A percentile compares a stretch with the other conserved stretches of the same genome.
phyloP scores from a whole-genome alignment of 2,113 vertebrate genomes.

The Pholis gunnellus region DNA sequence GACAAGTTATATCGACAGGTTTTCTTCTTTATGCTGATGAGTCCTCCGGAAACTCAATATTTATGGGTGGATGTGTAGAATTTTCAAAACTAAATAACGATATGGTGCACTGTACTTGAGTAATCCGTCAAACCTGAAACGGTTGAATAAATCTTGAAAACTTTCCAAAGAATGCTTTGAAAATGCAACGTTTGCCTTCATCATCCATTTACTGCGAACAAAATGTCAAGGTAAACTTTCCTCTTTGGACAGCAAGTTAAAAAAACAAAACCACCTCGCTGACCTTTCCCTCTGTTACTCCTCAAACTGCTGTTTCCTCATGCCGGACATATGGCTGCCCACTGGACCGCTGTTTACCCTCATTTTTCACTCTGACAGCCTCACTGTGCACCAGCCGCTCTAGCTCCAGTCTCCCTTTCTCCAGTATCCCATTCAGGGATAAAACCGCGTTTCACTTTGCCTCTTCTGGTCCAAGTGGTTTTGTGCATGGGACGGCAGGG shows the following conservation, averaged over 20 bases:
- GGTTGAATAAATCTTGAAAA: conserved; percentile 52
- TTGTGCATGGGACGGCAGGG: conserved; percentile 47
- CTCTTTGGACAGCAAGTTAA: conserved; percentile 47
- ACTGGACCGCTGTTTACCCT: conserved; percentile 68
- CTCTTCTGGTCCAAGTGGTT: conserved; percentile 43
- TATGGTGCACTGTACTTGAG: background rate
- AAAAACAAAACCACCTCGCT: conserved; percentile 57
- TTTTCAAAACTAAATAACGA: conserved; percentile 28
- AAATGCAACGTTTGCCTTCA: conserved; percentile 37
- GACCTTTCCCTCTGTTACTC: conserved; percentile 70
- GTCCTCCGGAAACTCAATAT: conserved; percentile 20
- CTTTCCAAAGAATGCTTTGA: conserved; percentile 40
- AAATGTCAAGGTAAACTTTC: conserved; percentile 59
- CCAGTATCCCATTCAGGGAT: conserved; percentile 41
- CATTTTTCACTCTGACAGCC: conserved; percentile 82
- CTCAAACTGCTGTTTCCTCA: conserved; percentile 67
- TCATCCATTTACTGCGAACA: conserved; percentile 28
- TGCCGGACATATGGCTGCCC: conserved; percentile 77
- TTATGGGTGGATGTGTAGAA: conserved; percentile 1
- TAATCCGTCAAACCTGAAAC: conserved; percentile 34
- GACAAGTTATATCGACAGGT: conserved; percentile 14
- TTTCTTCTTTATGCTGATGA: conserved; percentile 34
- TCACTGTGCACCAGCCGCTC: conserved; percentile 58
- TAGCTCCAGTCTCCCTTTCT: conserved; percentile 39
- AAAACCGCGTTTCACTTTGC: conserved; percentile 34